Percentiles rank a stretch among this genome's conserved stretches.
Evolutionary conservation across 2,113 vertebrate species (phyloP).

Genomic region (Antechinus flavipes): DNA sequence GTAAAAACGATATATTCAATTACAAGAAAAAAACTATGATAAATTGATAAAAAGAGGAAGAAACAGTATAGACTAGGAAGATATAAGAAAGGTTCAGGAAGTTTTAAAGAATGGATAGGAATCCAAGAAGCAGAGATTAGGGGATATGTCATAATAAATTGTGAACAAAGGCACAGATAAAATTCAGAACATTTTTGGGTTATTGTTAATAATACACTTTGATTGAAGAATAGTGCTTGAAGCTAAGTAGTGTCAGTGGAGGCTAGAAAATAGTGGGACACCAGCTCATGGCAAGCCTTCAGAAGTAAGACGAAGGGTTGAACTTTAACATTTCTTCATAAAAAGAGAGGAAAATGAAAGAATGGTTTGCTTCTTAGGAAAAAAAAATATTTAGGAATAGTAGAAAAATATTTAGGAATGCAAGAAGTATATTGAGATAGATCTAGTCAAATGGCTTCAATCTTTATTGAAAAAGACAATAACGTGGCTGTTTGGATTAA

Average conservation of each 20-base stretch:
- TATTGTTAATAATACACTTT: not conserved
- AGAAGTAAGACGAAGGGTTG: not conserved
- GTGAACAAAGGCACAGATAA: not conserved
- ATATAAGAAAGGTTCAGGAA: not conserved
- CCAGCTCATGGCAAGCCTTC: not conserved
- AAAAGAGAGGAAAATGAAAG: not conserved
- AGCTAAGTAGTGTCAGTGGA: not conserved
- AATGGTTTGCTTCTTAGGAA: not conserved
- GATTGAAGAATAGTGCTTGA: not conserved
- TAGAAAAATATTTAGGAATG: not conserved
- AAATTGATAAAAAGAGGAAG: not conserved
- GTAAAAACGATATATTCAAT: not conserved
- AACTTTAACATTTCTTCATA: not conserved
- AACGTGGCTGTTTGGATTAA: not conserved
- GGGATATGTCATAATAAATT: not conserved
- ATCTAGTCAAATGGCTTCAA: not conserved
- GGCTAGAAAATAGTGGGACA: not conserved
- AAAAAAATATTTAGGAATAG: too few relatives aligned
- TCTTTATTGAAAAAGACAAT: not conserved
- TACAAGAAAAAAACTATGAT: not conserved
- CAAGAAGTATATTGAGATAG: not conserved
- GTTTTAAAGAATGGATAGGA: not conserved
- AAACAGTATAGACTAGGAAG: not conserved
- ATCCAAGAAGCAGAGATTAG: not conserved
- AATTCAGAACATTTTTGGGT: not conserved